Evolutionary conservation across 1,140 invertebrate species (phyloP).

Genomic region (Cherax destructor): DNA sequence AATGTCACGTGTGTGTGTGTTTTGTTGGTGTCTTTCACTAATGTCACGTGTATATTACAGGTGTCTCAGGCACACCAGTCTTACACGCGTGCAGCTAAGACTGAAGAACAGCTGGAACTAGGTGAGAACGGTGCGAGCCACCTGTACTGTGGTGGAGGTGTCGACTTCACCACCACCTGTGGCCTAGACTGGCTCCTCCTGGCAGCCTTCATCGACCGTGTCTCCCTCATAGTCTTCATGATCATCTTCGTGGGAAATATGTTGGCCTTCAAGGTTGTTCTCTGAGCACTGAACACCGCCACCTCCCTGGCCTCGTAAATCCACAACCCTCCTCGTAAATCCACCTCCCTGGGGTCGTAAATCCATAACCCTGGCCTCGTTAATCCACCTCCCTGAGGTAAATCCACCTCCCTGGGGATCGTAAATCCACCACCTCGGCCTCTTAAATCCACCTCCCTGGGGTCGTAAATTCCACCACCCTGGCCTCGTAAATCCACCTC

Average conservation of each 20-base stretch:
- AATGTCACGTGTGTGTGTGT: too few species aligned
- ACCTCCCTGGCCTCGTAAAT: not conserved
- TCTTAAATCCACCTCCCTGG: too few species aligned
- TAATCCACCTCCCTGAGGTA: too few species aligned
- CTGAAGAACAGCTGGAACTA: conserved; percentile 30
- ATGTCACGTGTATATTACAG: not conserved
- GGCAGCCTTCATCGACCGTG: conserved; percentile 48
- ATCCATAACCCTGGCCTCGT: too few species aligned
- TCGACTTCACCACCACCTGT: not conserved
- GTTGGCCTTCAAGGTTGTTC: conserved; percentile 21
- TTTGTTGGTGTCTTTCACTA: not conserved
- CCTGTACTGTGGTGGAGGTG: not conserved
- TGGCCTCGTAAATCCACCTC: too few species aligned
- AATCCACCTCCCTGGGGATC: too few species aligned
- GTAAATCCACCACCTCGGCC: too few species aligned
- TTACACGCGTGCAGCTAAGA: not conserved
- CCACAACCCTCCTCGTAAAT: not conserved
- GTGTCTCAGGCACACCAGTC: not conserved
- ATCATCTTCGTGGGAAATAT: conserved; percentile 42
- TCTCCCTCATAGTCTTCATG: conserved; percentile 47
- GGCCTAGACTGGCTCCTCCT: conserved; percentile 53
- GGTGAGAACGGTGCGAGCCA: conserved; percentile 24
- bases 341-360: not conserved
- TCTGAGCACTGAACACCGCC: conserved; percentile 12
- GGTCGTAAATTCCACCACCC: too few species aligned